Percentiles rank a stretch among this genome's conserved stretches.
These are phyloP conservation scores for Leucoraja ocellata DNA, from an alignment of 2,797 vertebrate species.

Conservation along the genomic window DNA sequence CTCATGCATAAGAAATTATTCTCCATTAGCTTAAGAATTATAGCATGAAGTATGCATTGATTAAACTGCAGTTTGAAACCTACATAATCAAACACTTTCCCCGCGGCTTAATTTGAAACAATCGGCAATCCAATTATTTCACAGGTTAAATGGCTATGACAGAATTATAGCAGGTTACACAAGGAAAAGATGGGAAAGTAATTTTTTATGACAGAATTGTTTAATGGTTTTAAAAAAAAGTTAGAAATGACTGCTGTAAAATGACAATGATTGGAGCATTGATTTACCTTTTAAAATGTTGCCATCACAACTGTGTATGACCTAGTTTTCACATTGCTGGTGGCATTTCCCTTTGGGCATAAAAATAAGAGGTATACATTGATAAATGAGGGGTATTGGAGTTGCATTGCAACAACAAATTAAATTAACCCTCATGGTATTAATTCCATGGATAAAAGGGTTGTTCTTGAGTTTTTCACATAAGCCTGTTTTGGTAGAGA, in stretches of 20 bases:
- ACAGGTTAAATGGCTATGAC: neutral
- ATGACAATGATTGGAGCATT: constrained; percentile 8
- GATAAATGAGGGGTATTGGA: constrained; percentile 32
- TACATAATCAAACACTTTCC: neutral
- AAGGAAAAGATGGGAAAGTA: neutral
- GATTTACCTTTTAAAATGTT: constrained; percentile 15
- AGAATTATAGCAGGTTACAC: neutral
- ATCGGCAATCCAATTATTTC: constrained; percentile 8
- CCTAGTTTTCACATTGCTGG: constrained; percentile 32
- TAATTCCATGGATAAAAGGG: neutral
- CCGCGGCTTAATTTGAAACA: neutral
- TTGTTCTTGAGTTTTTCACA: neutral
- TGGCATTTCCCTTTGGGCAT: constrained; percentile 27
- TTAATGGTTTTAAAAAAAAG: neutral
- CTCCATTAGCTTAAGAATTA: neutral
- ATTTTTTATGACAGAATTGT: neutral
- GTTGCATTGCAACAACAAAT: constrained; percentile 33
- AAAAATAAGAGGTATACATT: constrained; percentile 37
- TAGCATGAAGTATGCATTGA: neutral
- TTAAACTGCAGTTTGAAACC: constrained; percentile 1
- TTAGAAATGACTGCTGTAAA: neutral
- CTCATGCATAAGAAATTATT: neutral
- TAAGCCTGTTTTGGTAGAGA: constrained; percentile 10
- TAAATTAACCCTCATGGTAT: constrained; percentile 32
- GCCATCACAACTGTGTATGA: constrained; percentile 5